Evolutionary conservation across 1,140 invertebrate genomes (phyloP).

Genomic region (Ips nitidus): DNA sequence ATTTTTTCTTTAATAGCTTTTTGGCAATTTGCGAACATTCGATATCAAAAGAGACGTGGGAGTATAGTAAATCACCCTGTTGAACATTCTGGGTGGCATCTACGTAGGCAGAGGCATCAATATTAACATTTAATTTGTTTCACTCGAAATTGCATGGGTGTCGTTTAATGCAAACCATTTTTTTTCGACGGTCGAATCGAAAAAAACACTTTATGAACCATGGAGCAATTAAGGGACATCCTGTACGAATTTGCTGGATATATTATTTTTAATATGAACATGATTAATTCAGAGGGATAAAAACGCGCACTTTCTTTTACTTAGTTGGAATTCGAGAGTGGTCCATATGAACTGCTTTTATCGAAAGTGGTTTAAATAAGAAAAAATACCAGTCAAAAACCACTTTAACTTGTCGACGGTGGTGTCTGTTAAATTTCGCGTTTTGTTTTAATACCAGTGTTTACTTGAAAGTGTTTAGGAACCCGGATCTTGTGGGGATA

Average conservation of each 20-base stretch:
- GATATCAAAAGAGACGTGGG: background rate
- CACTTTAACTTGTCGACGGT: background rate
- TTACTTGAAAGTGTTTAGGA: too few relatives aligned
- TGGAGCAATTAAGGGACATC: background rate
- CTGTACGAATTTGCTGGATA: background rate
- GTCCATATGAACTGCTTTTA: background rate
- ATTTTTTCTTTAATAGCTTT: too few relatives aligned
- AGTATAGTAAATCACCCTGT: constrained; percentile 2
- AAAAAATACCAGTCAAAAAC: background rate
- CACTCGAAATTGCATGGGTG: constrained; percentile 1
- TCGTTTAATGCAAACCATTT: background rate
- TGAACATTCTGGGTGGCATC: background rate
- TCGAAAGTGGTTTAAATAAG: background rate
- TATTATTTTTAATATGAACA: background rate
- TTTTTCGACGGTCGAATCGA: background rate
- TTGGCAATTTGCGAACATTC: too few relatives aligned
- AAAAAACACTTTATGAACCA: background rate
- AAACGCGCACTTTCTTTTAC: background rate
- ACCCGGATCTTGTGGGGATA: too few relatives aligned
- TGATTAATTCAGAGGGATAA: background rate
- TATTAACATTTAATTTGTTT: constrained; percentile 4
- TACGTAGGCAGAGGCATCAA: background rate
- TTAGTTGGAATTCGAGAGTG: background rate
- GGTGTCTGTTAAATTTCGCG: constrained; percentile 1
- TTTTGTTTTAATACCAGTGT: background rate